Conservation (phyloP, 2,888 invertebrate species). For the Erynnis tages region DNA sequence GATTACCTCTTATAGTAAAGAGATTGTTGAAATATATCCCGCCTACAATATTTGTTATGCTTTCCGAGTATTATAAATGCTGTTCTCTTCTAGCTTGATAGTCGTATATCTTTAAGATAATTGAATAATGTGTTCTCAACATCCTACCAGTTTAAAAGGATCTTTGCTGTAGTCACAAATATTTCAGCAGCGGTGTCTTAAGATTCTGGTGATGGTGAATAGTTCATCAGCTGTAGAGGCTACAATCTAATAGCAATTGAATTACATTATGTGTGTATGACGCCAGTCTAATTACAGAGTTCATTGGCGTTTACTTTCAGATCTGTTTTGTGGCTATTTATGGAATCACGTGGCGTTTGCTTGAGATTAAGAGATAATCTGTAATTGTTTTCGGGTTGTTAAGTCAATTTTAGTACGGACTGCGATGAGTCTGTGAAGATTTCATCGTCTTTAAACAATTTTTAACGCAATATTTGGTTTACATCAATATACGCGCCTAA, state of each 20-base stretch:
- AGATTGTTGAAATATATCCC: too few relatives aligned
- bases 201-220: not conserved
- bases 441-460: too few relatives aligned
- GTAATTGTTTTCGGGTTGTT: too few relatives aligned
- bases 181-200: not conserved
- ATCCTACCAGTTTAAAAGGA: not conserved
- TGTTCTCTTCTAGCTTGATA: not conserved
- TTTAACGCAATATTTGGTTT: too few relatives aligned
- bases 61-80: not conserved
- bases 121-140: conserved; percentile 2
- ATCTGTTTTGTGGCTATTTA: not conserved
- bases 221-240: not conserved
- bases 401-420: too few relatives aligned
- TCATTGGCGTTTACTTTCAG: conserved; percentile 12
- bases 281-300: conserved; percentile 8
- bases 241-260: conserved; percentile 1
- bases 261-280: conserved; percentile 18
- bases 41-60: not conserved
- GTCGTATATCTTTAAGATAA: conserved; percentile 4
- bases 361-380: too few relatives aligned
- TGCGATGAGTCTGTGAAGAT: too few relatives aligned
- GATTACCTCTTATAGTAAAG: too few relatives aligned
- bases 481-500: too few relatives aligned
- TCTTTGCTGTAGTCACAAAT: not conserved
- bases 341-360: not conserved